phyloP scores from a whole-genome alignment of 2,797 vertebrate species.

The Aplochiton taeniatus region DNA sequence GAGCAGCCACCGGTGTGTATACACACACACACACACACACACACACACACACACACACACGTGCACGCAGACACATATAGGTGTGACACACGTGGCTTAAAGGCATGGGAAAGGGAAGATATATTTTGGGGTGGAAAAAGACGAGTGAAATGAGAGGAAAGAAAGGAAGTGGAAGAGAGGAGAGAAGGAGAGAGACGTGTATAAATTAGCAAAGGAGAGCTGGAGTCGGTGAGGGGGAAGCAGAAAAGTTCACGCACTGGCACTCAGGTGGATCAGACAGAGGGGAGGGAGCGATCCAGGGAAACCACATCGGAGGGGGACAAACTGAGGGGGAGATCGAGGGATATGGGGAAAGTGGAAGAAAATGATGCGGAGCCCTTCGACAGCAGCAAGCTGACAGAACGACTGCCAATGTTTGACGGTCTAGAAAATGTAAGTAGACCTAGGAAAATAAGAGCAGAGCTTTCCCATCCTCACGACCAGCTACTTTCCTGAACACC shows the following conservation, averaged over 20 bases:
- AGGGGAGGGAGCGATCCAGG: not conserved
- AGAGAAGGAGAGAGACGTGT: not conserved
- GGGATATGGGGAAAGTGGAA: not conserved
- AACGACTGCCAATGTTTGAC: too few species aligned
- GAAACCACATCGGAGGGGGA: too few species aligned
- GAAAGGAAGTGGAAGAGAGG: not conserved
- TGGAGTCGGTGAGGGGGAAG: not conserved
- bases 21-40: conserved; percentile 22
- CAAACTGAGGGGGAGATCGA: not conserved
- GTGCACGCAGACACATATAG: conserved; percentile 17
- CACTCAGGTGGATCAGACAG: conserved; percentile 1
- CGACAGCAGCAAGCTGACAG: not conserved
- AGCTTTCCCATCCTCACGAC: not conserved
- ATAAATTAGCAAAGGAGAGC: not conserved
- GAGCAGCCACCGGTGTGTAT: conserved; percentile 40
- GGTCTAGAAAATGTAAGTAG: not conserved
- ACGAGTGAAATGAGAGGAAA: not conserved
- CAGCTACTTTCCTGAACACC: not conserved
- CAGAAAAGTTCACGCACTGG: not conserved
- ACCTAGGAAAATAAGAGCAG: not conserved
- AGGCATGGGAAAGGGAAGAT: conserved; percentile 15
- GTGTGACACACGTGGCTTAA: conserved; percentile 23
- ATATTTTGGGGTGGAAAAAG: conserved; percentile 26
- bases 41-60: conserved; percentile 20
- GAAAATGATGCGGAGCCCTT: not conserved